Evolutionary conservation across 2,888 invertebrate genomes (phyloP).

Genomic region (Diplazon laetatorius): DNA sequence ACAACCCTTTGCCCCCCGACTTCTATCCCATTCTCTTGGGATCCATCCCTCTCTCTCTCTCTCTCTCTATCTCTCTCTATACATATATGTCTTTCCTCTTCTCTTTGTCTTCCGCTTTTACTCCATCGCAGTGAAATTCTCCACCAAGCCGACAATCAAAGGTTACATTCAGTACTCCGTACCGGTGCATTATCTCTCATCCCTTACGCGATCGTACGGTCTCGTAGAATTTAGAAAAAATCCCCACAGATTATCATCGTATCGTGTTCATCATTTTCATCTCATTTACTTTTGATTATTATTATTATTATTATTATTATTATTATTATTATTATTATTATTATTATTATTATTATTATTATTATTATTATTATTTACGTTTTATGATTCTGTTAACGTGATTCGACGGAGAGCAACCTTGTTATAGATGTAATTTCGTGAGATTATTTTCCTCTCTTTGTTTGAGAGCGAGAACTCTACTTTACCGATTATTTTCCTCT

Average conservation of each 20-base stretch:
- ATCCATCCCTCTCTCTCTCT: neutral
- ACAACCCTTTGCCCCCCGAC: constrained; percentile 31
- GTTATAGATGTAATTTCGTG: too few species aligned
- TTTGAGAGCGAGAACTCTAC: too few species aligned
- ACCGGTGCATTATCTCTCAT: constrained; percentile 37
- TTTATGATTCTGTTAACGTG: too few species aligned
- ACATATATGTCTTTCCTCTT: too few species aligned
- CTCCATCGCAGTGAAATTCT: constrained; percentile 9
- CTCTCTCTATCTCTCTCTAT: too few species aligned
- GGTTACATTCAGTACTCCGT: constrained; percentile 54
- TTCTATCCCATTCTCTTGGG: neutral
- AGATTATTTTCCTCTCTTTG: too few species aligned
- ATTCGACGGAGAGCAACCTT: too few species aligned
- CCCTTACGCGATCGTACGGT: constrained; percentile 2
- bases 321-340: constrained; percentile 9
- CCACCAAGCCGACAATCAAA: constrained; percentile 34
- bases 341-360: too few species aligned
- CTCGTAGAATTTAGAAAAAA: too few species aligned
- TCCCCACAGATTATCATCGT: constrained; percentile 16
- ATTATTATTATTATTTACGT: too few species aligned
- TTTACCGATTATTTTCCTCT: too few species aligned
- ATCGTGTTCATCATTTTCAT: neutral
- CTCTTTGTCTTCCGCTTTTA: neutral
- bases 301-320: neutral
- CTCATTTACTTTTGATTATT: neutral